Conservation (phyloP, 2,113 vertebrate genomes). For the Rousettus leschenaultii region DNA sequence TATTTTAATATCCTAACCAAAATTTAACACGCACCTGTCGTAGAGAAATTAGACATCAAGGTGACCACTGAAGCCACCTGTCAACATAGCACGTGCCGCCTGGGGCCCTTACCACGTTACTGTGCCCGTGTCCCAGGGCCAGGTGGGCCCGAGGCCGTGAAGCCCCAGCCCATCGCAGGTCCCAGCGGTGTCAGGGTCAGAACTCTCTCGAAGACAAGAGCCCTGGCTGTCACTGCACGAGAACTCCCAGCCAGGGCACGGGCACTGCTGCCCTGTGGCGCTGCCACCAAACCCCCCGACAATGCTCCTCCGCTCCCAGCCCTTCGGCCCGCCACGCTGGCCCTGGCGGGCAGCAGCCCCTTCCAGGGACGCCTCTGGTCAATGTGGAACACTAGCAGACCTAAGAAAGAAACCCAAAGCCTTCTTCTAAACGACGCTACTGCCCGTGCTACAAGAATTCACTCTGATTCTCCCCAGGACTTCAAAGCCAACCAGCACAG, state of each 20-base stretch:
- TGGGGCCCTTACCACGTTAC: not conserved
- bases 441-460: not conserved
- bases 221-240: not conserved
- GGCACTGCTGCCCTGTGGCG: not conserved
- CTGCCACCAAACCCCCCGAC: rapidly evolving
- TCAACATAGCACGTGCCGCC: rapidly evolving
- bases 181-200: not conserved
- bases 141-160: not conserved
- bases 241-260: rapidly evolving
- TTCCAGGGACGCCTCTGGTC: too few relatives aligned
- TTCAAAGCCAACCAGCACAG: not conserved
- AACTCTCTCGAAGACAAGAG: not conserved
- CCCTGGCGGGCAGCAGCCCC: not conserved
- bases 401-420: not conserved
- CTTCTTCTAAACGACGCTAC: not conserved
- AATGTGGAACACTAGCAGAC: not conserved
- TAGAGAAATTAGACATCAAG: rapidly evolving
- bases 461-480: rapidly evolving
- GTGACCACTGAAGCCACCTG: rapidly evolving
- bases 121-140: not conserved
- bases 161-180: rapidly evolving
- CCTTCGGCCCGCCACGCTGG: not conserved
- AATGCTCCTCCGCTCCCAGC: rapidly evolving
- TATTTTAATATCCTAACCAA: too few relatives aligned
- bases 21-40: not conserved